Percentiles rank a stretch among this genome's conserved stretches.
These are phyloP conservation scores for Hippoglossus hippoglossus DNA, from an alignment of 2,797 vertebrate genomes.

Conservation along the genomic window DNA sequence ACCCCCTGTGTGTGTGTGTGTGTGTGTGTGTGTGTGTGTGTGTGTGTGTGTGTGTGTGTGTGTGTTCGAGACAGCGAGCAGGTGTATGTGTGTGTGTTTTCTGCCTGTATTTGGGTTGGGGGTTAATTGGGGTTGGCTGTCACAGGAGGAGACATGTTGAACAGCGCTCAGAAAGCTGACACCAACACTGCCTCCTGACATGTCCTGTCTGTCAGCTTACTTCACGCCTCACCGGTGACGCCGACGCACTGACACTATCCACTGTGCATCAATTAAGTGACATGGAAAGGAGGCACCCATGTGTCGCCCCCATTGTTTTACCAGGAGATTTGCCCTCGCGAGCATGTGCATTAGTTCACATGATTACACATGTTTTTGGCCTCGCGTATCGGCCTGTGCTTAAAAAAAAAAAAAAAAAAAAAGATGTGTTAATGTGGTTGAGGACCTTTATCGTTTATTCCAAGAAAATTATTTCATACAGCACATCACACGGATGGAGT, in stretches of 20 bases:
- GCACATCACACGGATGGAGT: background rate
- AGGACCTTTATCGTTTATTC: background rate
- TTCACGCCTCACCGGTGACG: slow-evolving; percentile 56
- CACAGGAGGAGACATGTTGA: slow-evolving; percentile 69
- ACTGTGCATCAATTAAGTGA: slow-evolving; percentile 75
- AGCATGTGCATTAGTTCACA: slow-evolving; percentile 75
- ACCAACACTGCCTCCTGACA: slow-evolving; percentile 62
- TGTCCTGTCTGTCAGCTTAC: slow-evolving; percentile 70
- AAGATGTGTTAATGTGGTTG: background rate
- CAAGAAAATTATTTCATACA: background rate
- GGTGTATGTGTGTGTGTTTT: slow-evolving; percentile 62
- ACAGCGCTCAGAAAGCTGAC: slow-evolving; percentile 66
- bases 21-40: too few species aligned
- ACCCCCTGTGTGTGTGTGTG: too few species aligned
- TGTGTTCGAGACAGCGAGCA: slow-evolving; percentile 38
- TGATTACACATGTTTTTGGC: slow-evolving; percentile 28
- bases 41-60: slow-evolving; percentile 11
- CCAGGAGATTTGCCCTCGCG: slow-evolving; percentile 39
- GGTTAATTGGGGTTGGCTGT: slow-evolving; percentile 80
- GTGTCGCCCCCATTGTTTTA: slow-evolving; percentile 59
- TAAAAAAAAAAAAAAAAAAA: background rate
- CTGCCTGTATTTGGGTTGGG: slow-evolving; percentile 49
- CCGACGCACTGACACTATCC: slow-evolving; percentile 59
- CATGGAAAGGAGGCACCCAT: slow-evolving; percentile 55
- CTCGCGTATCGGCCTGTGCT: background rate